Conservation (phyloP, 2,797 vertebrate genomes). For the Tokudaia muenninki region DNA sequence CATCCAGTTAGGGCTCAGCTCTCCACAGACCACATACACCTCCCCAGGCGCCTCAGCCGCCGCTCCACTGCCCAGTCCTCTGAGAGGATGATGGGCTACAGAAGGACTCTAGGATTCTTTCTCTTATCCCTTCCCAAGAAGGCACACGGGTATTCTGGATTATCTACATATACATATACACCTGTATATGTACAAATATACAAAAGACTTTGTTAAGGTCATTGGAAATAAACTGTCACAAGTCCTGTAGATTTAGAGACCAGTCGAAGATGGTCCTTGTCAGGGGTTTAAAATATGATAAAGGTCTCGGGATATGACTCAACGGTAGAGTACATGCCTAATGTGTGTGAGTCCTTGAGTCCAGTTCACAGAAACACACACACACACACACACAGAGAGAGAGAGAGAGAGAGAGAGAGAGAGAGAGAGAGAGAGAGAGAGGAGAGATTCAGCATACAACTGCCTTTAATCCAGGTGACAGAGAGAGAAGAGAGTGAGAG, state of each 20-base stretch:
- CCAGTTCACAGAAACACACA: not conserved
- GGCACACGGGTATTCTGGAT: not conserved
- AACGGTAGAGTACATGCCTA: not conserved
- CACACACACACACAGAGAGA: not conserved
- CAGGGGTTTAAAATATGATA: not conserved
- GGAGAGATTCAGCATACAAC: too few relatives aligned
- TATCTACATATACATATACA: not conserved
- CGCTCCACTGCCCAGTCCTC: not conserved
- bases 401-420: too few relatives aligned
- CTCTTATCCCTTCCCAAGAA: not conserved
- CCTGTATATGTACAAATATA: not conserved
- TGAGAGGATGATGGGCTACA: not conserved
- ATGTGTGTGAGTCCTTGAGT: not conserved
- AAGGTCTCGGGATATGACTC: not conserved
- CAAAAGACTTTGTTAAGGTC: not conserved
- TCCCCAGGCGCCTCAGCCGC: not conserved
- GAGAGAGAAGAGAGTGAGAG: rapidly evolving
- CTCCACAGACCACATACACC: not conserved
- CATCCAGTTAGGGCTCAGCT: not conserved
- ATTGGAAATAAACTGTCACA: not conserved
- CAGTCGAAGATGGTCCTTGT: not conserved
- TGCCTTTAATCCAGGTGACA: too few relatives aligned
- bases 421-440: too few relatives aligned
- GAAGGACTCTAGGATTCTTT: not conserved
- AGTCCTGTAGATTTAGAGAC: not conserved